These are phyloP conservation scores for Percina caprodes DNA, from an alignment of 2,113 vertebrate genomes.

Conservation along the genomic window DNA sequence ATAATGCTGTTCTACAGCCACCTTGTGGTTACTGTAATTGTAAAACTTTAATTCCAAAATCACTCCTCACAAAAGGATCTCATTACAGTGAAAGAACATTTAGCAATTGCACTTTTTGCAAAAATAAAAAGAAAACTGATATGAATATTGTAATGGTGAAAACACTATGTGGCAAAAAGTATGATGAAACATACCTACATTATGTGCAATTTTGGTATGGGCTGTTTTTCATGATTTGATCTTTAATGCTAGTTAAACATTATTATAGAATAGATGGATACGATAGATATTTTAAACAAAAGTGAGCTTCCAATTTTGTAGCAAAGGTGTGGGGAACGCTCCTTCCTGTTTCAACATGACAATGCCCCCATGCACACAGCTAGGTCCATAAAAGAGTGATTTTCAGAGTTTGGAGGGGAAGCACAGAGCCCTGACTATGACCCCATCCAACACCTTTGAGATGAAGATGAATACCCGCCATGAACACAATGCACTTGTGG, in stretches of 20 bases:
- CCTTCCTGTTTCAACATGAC: neutral
- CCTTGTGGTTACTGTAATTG: constrained; percentile 42
- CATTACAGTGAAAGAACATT: neutral
- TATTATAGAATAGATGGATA: neutral
- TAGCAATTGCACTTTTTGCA: neutral
- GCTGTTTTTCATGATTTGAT: neutral
- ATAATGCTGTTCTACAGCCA: constrained; percentile 73
- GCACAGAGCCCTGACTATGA: neutral
- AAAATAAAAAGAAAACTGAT: neutral
- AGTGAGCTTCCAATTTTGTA: neutral
- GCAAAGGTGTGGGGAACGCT: neutral
- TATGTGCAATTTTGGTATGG: neutral
- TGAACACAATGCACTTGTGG: neutral
- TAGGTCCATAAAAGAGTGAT: neutral
- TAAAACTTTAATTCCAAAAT: neutral
- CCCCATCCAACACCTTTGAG: neutral
- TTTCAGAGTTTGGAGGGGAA: constrained; percentile 1
- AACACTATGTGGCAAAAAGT: neutral
- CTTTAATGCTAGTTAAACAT: neutral
- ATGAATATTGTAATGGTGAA: neutral
- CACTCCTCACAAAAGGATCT: neutral
- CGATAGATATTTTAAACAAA: neutral
- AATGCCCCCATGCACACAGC: neutral
- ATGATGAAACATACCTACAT: neutral
- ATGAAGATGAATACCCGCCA: neutral